These are phyloP conservation scores for Ictalurus punctatus DNA, from an alignment of 2,113 vertebrate species.

Conservation along the genomic window DNA sequence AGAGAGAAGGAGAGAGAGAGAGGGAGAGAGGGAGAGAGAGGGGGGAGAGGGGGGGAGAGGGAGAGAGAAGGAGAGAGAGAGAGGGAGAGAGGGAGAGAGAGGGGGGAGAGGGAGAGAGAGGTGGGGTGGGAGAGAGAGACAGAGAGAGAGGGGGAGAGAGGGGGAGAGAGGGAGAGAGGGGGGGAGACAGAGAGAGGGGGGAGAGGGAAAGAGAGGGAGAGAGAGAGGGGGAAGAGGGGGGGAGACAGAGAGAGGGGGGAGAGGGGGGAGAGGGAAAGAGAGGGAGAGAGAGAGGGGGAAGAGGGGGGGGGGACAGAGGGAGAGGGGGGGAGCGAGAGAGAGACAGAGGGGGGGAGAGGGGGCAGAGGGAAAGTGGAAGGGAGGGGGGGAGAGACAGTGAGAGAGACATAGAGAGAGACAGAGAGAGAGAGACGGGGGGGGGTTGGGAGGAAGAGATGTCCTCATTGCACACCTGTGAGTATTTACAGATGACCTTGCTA, in stretches of 20 bases:
- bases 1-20: background rate
- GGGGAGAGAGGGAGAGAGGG: background rate
- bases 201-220: background rate
- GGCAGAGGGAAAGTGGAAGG: background rate
- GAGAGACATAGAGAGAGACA: background rate
- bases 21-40: background rate
- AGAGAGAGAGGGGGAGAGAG: background rate
- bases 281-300: background rate
- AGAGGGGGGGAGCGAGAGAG: background rate
- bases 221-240: background rate
- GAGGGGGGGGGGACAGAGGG: background rate
- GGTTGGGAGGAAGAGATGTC: too few species aligned
- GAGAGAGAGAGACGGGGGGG: background rate
- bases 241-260: background rate
- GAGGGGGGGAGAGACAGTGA: background rate
- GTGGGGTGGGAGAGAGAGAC: background rate
- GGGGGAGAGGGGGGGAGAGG: background rate
- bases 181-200: background rate
- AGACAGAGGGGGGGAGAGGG: background rate
- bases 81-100: background rate
- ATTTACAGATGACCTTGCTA: slow-evolving; percentile 34
- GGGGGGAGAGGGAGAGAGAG: background rate
- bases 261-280: too few species aligned
- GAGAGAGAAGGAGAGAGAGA: background rate
- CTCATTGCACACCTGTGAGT: slow-evolving; percentile 25